These are phyloP conservation scores for Helicolenus hilgendorfi DNA, from an alignment of 2,797 vertebrate species.

Conservation along the genomic window DNA sequence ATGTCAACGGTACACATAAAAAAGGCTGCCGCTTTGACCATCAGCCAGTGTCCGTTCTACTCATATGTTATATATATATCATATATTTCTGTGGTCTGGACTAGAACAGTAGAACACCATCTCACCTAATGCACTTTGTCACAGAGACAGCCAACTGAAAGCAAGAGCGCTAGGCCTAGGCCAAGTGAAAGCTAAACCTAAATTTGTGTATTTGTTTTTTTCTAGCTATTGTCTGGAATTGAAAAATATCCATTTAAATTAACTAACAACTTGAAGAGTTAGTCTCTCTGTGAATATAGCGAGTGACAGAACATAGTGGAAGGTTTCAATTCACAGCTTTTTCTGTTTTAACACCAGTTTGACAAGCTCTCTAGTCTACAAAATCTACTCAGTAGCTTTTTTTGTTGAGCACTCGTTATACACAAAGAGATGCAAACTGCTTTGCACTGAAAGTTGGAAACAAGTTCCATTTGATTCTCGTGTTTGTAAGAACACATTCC, in stretches of 20 bases:
- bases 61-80: no score
- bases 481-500: neutral
- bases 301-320: neutral
- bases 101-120: neutral
- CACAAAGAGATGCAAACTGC: neutral
- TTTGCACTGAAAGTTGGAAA: neutral
- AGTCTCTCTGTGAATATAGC: neutral
- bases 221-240: neutral
- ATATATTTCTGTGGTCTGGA: no score
- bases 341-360: neutral
- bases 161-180: neutral
- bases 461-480: neutral
- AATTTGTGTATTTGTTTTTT: neutral
- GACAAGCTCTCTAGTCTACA: neutral
- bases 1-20: no score
- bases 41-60: no score
- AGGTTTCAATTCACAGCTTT: neutral
- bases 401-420: neutral
- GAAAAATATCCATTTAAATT: neutral
- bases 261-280: neutral
- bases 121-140: neutral
- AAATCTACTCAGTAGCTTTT: neutral
- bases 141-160: neutral
- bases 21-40: no score
- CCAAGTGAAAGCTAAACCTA: neutral